Conservation (phyloP, 2,888 invertebrate genomes). For the Hemistola chrysoprasaria region DNA sequence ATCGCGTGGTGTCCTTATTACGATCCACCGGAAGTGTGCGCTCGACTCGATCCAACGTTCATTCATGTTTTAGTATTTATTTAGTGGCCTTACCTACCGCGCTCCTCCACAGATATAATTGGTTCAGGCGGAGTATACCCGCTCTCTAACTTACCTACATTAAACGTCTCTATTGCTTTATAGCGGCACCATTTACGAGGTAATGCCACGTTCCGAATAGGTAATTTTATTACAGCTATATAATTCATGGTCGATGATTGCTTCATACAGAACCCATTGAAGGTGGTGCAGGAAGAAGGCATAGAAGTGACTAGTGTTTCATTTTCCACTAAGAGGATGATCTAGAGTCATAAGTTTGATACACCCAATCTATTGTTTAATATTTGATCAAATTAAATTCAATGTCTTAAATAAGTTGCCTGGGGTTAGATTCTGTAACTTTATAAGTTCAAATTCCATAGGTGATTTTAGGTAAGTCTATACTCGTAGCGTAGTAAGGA, state of each 20-base stretch:
- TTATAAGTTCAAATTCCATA: too few relatives aligned
- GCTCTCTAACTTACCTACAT: conserved; percentile 3
- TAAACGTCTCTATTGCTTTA: conserved; percentile 8
- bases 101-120: conserved; percentile 43
- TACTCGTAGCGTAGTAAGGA: too few relatives aligned
- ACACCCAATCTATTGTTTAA: too few relatives aligned
- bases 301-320: conserved; percentile 9
- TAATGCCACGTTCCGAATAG: conserved; percentile 28
- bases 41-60: conserved; percentile 64
- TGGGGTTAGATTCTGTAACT: too few relatives aligned
- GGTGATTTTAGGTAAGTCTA: too few relatives aligned
- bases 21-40: conserved; percentile 70
- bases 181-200: conserved; percentile 6
- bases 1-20: conserved; percentile 74
- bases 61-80: conserved; percentile 75
- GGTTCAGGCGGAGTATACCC: conserved; percentile 32
- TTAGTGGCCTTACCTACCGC: conserved; percentile 60
- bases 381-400: too few relatives aligned
- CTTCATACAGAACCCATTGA: conserved; percentile 27
- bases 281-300: conserved; percentile 19
- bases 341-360: too few relatives aligned
- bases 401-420: too few relatives aligned
- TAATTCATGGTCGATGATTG: conserved; percentile 4
- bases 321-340: too few relatives aligned
- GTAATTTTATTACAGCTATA: conserved; percentile 7